These are phyloP conservation scores for Platorchestia sp. DNA, from an alignment of 1,140 invertebrate species.

Conservation along the genomic window DNA sequence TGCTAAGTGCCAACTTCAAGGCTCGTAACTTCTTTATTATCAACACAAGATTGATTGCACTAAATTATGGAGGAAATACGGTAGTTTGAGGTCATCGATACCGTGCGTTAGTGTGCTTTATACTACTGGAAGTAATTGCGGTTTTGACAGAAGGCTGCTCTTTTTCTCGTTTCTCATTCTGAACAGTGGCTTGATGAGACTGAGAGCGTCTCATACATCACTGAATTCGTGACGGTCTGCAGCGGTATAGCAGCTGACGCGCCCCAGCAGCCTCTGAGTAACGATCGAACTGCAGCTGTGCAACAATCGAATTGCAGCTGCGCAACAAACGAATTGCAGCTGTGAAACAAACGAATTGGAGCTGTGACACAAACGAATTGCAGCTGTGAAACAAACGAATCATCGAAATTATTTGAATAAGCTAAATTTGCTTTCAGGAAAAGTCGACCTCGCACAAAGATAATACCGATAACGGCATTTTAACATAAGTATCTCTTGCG, in stretches of 20 bases:
- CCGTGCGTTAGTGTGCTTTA: not conserved
- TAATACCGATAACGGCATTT: not conserved
- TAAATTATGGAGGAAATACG: not conserved
- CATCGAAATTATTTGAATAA: not conserved
- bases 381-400: not conserved
- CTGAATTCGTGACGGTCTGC: not conserved
- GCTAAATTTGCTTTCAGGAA: not conserved
- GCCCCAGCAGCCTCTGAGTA: not conserved
- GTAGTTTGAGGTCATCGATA: not conserved
- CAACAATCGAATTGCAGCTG: too few relatives aligned
- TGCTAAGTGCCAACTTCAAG: too few relatives aligned
- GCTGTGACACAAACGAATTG: not conserved
- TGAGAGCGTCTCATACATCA: not conserved
- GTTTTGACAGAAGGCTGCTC: not conserved
- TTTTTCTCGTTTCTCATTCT: not conserved
- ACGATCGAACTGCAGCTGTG: too few relatives aligned
- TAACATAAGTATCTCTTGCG: not conserved
- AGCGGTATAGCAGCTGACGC: not conserved
- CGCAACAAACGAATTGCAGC: too few relatives aligned
- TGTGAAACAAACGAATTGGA: too few relatives aligned
- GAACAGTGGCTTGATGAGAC: not conserved
- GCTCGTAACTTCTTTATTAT: not conserved
- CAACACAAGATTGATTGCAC: not conserved
- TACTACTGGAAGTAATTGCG: not conserved
- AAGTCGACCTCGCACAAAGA: not conserved